phyloP scores from a whole-genome alignment of 2,888 invertebrate genomes.

The Cephus spinipes region DNA sequence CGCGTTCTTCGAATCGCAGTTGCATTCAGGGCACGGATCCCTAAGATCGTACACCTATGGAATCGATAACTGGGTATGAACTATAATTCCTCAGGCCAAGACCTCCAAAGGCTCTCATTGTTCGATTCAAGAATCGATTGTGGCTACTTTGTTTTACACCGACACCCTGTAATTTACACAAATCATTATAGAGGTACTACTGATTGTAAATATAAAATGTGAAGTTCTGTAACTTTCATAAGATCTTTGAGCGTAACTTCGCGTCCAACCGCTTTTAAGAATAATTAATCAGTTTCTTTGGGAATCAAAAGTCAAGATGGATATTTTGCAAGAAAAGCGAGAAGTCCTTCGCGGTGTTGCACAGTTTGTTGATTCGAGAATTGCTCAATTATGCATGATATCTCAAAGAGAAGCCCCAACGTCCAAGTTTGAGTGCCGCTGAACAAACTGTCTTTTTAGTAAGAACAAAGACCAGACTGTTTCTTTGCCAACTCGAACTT shows the following conservation, averaged over 20 bases:
- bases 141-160: too few relatives aligned
- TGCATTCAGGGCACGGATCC: background rate
- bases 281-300: background rate
- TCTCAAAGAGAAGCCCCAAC: background rate
- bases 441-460: background rate
- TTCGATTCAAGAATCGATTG: too few relatives aligned
- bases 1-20: background rate
- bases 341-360: background rate
- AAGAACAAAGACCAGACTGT: background rate
- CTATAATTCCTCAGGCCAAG: background rate
- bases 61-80: too few relatives aligned
- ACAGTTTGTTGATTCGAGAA: background rate
- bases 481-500: background rate
- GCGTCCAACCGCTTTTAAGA: background rate
- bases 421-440: background rate
- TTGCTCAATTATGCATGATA: background rate
- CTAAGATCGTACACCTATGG: too few relatives aligned
- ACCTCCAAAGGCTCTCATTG: too few relatives aligned
- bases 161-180: too few relatives aligned
- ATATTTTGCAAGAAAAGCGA: background rate
- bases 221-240: too few relatives aligned
- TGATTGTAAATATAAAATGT: too few relatives aligned
- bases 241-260: too few relatives aligned
- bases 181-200: too few relatives aligned
- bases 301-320: background rate